phyloP scores from a whole-genome alignment of 2,797 vertebrate species.

The Xenentodon cancila region DNA sequence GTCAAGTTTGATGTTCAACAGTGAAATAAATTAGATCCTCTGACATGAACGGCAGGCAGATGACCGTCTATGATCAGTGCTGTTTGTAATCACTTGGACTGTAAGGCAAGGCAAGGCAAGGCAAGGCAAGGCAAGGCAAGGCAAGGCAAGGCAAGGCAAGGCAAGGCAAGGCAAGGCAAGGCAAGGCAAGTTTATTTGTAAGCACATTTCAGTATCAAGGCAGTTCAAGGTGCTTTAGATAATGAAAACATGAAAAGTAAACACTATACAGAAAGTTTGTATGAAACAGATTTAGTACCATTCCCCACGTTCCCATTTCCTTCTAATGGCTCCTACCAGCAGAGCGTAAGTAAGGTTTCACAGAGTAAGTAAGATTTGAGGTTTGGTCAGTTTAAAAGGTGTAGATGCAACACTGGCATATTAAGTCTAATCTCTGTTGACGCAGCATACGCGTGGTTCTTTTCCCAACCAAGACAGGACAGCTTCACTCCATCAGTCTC shows the following conservation, averaged over 20 bases:
- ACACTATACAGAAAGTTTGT: no score
- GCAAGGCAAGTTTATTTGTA: no score
- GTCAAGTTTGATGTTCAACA: slow-evolving; percentile 17
- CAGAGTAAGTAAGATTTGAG: slow-evolving; percentile 21
- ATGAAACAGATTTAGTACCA: not conserved
- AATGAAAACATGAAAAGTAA: no score
- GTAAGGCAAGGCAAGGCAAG: not conserved
- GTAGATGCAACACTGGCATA: not conserved
- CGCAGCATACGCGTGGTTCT: not conserved
- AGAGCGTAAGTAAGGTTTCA: no score
- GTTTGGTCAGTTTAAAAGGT: slow-evolving; percentile 1
- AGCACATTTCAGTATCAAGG: no score
- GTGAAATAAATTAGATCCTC: slow-evolving; percentile 12
- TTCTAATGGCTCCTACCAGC: slow-evolving; percentile 2
- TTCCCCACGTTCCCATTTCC: slow-evolving; percentile 13
- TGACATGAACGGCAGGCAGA: slow-evolving; percentile 12
- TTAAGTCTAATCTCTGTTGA: slow-evolving; percentile 18
- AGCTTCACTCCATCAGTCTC: slow-evolving; percentile 5
- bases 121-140: no score
- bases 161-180: no score
- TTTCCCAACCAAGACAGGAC: no score
- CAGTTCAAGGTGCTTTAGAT: no score
- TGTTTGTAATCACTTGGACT: slow-evolving; percentile 15
- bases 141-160: no score
- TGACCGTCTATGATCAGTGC: slow-evolving; percentile 6